phyloP scores from a whole-genome alignment of 2,113 vertebrate species.

The Antennarius striatus region DNA sequence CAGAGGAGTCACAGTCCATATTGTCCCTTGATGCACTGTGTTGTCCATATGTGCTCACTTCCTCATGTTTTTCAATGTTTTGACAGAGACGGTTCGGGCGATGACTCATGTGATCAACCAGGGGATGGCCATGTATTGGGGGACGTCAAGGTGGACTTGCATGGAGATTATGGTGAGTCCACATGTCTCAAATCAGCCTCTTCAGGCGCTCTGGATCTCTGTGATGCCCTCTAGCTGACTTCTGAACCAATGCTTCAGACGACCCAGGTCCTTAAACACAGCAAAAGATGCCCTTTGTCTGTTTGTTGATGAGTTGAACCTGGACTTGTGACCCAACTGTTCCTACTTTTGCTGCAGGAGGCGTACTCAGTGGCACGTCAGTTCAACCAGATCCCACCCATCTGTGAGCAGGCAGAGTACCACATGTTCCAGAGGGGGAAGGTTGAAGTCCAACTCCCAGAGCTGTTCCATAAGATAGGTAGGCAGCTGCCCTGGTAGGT shows the following conservation, averaged over 20 bases:
- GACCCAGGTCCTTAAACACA: too few species aligned
- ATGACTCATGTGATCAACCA: conserved; percentile 94
- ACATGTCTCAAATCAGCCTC: too few species aligned
- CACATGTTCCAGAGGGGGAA: conserved; percentile 99
- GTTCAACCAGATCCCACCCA: conserved; percentile 96
- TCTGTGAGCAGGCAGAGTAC: conserved; percentile 98
- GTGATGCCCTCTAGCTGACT: too few species aligned
- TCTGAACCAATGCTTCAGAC: too few species aligned
- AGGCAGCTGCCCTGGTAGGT: conserved; percentile 10
- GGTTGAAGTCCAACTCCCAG: conserved; percentile 95
- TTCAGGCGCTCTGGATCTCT: too few species aligned
- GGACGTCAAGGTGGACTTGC: conserved; percentile 90
- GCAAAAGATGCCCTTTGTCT: background rate
- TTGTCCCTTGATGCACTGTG: too few species aligned
- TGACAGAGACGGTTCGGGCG: conserved; percentile 89
- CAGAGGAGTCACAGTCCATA: background rate
- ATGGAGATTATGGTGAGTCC: conserved; percentile 90
- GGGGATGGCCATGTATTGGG: conserved; percentile 94
- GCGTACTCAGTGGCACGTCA: conserved; percentile 92
- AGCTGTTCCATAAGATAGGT: conserved; percentile 99
- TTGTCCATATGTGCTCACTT: background rate
- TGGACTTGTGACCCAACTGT: too few species aligned
- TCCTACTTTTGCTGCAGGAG: conserved; percentile 49
- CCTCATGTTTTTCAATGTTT: conserved; percentile 14
- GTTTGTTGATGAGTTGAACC: background rate